Evolutionary conservation across 2,888 invertebrate species (phyloP).

Genomic region (Scaptomyza caliginosa): DNA sequence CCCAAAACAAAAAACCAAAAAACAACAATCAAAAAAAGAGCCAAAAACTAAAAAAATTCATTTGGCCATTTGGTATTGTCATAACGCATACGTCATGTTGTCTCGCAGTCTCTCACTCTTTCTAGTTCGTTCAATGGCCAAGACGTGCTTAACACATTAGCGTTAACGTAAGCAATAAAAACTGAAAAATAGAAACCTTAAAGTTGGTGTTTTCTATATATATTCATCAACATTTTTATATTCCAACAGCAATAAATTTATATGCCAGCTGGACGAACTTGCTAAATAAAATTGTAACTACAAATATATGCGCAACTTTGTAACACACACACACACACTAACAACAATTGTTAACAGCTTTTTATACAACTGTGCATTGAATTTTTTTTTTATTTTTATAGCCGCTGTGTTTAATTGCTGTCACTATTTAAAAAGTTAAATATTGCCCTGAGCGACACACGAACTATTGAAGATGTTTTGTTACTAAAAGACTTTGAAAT

Average conservation of each 20-base stretch:
- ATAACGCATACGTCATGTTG: conserved; percentile 75
- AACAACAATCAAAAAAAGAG: conserved; percentile 39
- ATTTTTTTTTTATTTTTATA: conserved; percentile 20
- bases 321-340: conserved; percentile 35
- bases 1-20: conserved; percentile 37
- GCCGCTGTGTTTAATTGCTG: conserved; percentile 18
- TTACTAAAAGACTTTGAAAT: no score
- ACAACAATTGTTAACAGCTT: conserved; percentile 64
- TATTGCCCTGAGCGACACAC: neutral
- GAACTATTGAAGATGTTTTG: neutral
- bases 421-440: conserved; percentile 19
- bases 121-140: conserved; percentile 62
- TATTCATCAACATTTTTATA: conserved; percentile 58
- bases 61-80: conserved; percentile 64
- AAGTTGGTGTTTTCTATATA: conserved; percentile 61
- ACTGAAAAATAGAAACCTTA: conserved; percentile 34
- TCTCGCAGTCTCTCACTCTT: conserved; percentile 7
- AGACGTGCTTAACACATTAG: conserved; percentile 76
- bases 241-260: conserved; percentile 24
- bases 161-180: conserved; percentile 55
- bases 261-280: conserved; percentile 26
- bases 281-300: conserved; percentile 49
- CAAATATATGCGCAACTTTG: conserved; percentile 46
- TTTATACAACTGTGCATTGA: conserved; percentile 46
- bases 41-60: conserved; percentile 31